phyloP scores from a whole-genome alignment of 2,888 invertebrate species.

The Conus canariensis region DNA sequence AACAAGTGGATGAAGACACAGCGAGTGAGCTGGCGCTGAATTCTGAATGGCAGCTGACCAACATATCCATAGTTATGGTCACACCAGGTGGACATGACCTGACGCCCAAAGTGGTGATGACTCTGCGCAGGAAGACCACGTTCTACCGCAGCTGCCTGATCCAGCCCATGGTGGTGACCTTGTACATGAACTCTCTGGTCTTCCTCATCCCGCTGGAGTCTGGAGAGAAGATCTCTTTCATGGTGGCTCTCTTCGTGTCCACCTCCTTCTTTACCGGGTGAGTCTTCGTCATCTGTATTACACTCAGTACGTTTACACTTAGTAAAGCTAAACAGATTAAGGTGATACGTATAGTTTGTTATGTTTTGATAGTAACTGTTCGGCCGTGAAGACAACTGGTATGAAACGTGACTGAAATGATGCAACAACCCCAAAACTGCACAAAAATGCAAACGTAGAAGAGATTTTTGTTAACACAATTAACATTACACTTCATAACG shows the following conservation, averaged over 20 bases:
- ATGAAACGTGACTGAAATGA: too few relatives aligned
- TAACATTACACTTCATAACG: too few relatives aligned
- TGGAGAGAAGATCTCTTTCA: constrained; percentile 47
- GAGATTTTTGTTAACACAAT: too few relatives aligned
- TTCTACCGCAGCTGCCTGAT: constrained; percentile 42
- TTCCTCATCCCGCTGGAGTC: constrained; percentile 43
- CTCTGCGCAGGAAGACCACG: constrained; percentile 19
- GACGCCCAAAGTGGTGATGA: not conserved
- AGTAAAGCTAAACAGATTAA: too few relatives aligned
- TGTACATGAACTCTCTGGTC: constrained; percentile 40
- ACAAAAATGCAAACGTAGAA: too few relatives aligned
- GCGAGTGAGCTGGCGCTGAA: not conserved
- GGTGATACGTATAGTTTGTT: too few relatives aligned
- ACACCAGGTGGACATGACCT: not conserved
- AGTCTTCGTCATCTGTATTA: not conserved
- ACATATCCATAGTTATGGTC: not conserved
- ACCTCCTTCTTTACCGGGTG: constrained; percentile 38
- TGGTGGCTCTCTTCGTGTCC: constrained; percentile 44
- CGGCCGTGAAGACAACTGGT: too few relatives aligned
- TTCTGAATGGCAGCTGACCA: not conserved
- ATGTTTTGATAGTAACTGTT: too few relatives aligned
- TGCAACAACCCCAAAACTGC: too few relatives aligned
- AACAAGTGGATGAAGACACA: not conserved
- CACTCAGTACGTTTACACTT: too few relatives aligned
- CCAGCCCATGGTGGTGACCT: constrained; percentile 37